Base-by-base conservation (phyloP, 2,797 vertebrate species). In the Mormyrus hasselquistii region DNA sequence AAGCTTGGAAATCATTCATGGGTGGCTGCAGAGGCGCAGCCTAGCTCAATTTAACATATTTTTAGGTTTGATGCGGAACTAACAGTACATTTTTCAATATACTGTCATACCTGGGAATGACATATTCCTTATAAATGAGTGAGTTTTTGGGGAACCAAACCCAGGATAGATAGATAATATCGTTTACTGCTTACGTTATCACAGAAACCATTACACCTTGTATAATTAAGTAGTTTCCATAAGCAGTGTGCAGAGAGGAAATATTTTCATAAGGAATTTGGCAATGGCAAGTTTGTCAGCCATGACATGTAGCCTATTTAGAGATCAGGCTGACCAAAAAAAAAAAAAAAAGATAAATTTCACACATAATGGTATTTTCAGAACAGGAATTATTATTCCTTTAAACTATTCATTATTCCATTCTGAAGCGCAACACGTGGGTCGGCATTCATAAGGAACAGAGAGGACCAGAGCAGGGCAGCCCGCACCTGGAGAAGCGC, bases 341-440 rank as follows among this genome's bases (percentile, higher is more conserved):
- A 59, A 57, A 34, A 34, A 34, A 62, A 41, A 73, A 25, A 62
- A 1, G 65, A 38, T 73, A 82, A 47, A 82, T 82, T 82, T 82
- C 76, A 82, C 76, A 82, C 41, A 82, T 82, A 82, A 82, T 82
- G 76, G 41, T 44, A 79, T 79, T 79, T 79, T 79, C 73, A 79
- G 73, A 79, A 79, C 38, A 44, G 73, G 73, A 79, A 79, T 38
- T 38, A 38, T 82, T 47, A 82, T 82, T 82, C 76, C 76, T 47
- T 82, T 47, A 82, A 47, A 14, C 7, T 82, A 82, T 82, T 82
- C 16, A 82, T 82, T 82, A 82, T 82, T 44, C 76, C 76, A 82
- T 82, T 82, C 41, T 82, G 41, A 82, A 47, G 16, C 0, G 19
- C 16, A 19, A 22, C 76, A 82, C 19, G 76, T 47, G 76, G 19